Evolutionary conservation across 2,797 vertebrate genomes (phyloP).

Genomic region (Peromyscus nudipes): DNA sequence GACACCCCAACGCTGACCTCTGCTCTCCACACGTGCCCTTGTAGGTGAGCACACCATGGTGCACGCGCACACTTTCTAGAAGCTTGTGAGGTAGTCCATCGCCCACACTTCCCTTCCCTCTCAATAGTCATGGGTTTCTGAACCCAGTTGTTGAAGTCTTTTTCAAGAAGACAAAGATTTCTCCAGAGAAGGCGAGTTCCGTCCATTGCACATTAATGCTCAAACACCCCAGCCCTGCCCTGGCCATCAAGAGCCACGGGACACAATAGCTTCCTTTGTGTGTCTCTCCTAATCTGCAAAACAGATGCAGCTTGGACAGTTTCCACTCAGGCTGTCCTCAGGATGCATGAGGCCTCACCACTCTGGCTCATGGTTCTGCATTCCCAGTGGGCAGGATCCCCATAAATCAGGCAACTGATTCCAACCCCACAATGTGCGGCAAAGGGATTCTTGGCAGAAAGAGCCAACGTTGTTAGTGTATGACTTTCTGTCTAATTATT

Average conservation of each 20-base stretch:
- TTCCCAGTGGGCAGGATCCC: constrained; percentile 79
- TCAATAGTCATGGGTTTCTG: not conserved
- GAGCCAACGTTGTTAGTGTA: constrained; percentile 67
- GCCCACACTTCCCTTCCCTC: not conserved
- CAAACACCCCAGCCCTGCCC: constrained; percentile 24
- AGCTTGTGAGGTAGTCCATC: not conserved
- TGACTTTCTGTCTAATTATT: constrained; percentile 70
- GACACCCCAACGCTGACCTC: not conserved
- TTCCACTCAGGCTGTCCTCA: constrained; percentile 62
- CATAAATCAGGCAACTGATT: constrained; percentile 77
- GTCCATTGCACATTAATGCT: constrained; percentile 41
- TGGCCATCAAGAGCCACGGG: not conserved
- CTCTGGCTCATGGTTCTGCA: constrained; percentile 74
- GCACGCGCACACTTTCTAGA: not conserved
- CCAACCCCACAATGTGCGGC: constrained; percentile 78
- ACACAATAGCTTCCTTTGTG: constrained; percentile 71
- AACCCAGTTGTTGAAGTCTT: not conserved
- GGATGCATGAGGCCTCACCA: constrained; percentile 35
- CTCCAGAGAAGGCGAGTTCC: constrained; percentile 48
- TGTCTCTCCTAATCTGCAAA: constrained; percentile 80
- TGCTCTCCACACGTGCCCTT: not conserved
- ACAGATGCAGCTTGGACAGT: constrained; percentile 74
- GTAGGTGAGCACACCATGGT: no score
- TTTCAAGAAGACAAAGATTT: constrained; percentile 62
- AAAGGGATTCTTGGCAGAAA: constrained; percentile 77